Base-by-base conservation (phyloP, 2,888 invertebrate genomes). In the Blastobasis lacticolella region DNA sequence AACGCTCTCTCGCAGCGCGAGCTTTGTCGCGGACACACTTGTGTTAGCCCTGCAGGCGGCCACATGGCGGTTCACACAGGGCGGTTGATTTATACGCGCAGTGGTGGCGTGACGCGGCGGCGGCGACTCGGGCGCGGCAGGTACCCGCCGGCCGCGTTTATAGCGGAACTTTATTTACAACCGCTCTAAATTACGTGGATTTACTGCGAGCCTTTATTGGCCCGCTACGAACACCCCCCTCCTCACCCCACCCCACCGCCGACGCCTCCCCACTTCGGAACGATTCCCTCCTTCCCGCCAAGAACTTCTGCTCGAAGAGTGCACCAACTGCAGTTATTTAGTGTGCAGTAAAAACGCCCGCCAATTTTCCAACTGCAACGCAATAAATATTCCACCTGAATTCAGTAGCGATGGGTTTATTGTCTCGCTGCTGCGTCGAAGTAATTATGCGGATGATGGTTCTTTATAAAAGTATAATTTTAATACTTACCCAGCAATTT, bases 121-220 rank as follows among this genome's bases (percentile, higher is more conserved):
- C 69, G 73, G 74, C 69, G 66, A 62, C 60, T 64, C 66, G 70
- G 67, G 69, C 74, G 75, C 71, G 83, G 79, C 82, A 81, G 81
- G 82, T 79, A 83, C 82, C 71, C 73, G 69, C 71, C 74, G 66
- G 74, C 70, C 74, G 73, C 75, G 72, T 85, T 85, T 86, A 86
- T 80, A 81, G 84, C 84, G 76, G 85, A 86, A 88, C 86, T 82
- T 76, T 83, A 87, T 87, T 86, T 88, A 88, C 74, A 68, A 75
- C 79, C 73, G 85, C 86, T 81, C 86, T 87, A 88, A 87, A 88
- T 86, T 81, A 86, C 84, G 82, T 86, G 83, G 86, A 88, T 88
- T 88, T 88, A 87, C 84, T 77, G 84, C 85, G 75, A 72, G 78
- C 73, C 79, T 88, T 88, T 88, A 88, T 88, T 87, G 87, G 87